Base-by-base conservation (phyloP, 2,797 vertebrate genomes). In the Propithecus deckenii region DNA sequence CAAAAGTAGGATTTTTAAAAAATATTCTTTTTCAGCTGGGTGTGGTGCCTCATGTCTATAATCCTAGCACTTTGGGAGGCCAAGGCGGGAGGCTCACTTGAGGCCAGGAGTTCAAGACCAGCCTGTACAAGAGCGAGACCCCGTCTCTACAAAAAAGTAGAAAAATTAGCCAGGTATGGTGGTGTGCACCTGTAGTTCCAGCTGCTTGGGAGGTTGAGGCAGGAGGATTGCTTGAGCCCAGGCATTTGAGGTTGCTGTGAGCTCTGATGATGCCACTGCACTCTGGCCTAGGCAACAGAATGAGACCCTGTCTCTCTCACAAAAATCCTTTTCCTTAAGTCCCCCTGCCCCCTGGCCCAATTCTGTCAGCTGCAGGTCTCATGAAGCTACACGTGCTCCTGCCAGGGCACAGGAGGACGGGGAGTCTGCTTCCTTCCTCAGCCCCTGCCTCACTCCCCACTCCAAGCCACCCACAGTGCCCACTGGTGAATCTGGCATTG, bases 311-410 rank as follows among this genome's bases (percentile, higher is more conserved):
- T 65, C 15, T 65, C 15, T 67, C 63, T 67, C 63, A 13, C 69
- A 87, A 48, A n/a, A 67, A 9, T 2, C 74, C 1, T 25, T 67
- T 86, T 86, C 91, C 2, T 52, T 63, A 35, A 79, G 9, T 25
- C 23, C 55, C 22, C 55, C 22, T 57, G 23, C 22, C 55, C 55
- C 0, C 23, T 0, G 4, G 17, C 4, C 46, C 32, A 46, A 23
- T 17, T 25, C 7, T 59, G 65, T 87, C 71, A 50, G 17, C 74
- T 22, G 41, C 35, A 38, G 35, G 28, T 28, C n/a, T 91, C 38
- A 17, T 23, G 67, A 14, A 50, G 38, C 28, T 79, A 30, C 28
- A 7, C 35, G 46, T 90, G 69, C 14, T 10, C 48, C 63, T 59
- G 71, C 55, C 81, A n/a, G 76, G 75, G 41, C 61, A 1, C 13